Evolutionary conservation across 2,797 vertebrate species (phyloP).

Genomic region (Sebastolobus alascanus): DNA sequence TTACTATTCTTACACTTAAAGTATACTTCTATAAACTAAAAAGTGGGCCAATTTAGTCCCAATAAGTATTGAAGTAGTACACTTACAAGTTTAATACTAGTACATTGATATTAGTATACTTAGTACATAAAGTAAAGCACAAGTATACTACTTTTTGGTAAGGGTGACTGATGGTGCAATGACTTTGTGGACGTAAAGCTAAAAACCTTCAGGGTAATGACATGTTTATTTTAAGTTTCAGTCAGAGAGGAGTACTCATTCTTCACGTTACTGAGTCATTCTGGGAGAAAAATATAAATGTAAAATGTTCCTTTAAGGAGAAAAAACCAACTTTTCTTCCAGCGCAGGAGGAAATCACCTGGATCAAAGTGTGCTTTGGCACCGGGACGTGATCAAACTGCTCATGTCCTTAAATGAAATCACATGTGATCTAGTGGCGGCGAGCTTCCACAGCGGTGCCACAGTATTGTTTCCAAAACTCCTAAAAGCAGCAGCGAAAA

Average conservation of each 20-base stretch:
- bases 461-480: conserved; percentile 69
- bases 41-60: too few relatives aligned
- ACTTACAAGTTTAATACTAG: too few relatives aligned
- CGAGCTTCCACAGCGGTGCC: conserved; percentile 55
- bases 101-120: too few relatives aligned
- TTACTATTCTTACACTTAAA: too few relatives aligned
- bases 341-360: conserved; percentile 77
- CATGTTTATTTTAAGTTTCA: conserved; percentile 27
- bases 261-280: neutral
- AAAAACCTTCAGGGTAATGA: conserved; percentile 20
- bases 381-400: conserved; percentile 66
- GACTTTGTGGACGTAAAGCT: conserved; percentile 21
- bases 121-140: too few relatives aligned
- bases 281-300: conserved; percentile 12
- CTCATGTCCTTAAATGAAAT: conserved; percentile 73
- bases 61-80: too few relatives aligned
- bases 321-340: conserved; percentile 13
- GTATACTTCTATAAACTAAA: too few relatives aligned
- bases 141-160: neutral
- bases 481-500: conserved; percentile 57
- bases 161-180: neutral
- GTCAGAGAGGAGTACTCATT: neutral
- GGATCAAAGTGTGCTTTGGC: conserved; percentile 74
- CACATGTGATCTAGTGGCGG: conserved; percentile 70
- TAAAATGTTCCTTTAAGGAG: conserved; percentile 42